These are phyloP conservation scores for Astyanax mexicanus DNA, from an alignment of 2,797 vertebrate genomes.

Conservation along the genomic window DNA sequence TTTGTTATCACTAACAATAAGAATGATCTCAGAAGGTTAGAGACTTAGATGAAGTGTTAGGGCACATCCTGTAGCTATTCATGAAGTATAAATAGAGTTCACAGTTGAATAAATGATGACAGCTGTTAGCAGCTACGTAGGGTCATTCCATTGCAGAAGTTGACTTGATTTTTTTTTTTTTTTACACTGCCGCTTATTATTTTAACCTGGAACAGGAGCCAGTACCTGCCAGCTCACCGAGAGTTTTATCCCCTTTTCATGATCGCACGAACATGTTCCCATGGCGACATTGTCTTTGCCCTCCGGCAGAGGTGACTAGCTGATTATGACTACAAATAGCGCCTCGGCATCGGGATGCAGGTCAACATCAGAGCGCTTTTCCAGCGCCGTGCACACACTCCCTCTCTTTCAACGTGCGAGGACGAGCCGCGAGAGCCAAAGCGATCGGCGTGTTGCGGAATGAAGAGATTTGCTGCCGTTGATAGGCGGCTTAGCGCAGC, in stretches of 20 bases:
- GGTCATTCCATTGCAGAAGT: background rate
- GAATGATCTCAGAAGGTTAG: background rate
- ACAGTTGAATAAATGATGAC: background rate
- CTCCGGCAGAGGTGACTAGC: constrained; percentile 33
- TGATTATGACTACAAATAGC: constrained; percentile 45
- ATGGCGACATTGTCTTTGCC: constrained; percentile 36
- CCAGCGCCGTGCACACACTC: constrained; percentile 8
- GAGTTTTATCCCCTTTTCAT: constrained; percentile 29
- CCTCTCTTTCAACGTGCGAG: background rate
- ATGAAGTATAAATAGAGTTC: background rate
- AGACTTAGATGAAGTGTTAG: too few species aligned
- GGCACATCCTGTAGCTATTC: background rate
- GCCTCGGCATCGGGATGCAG: constrained; percentile 15
- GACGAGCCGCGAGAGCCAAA: background rate
- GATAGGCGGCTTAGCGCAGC: constrained; percentile 29
- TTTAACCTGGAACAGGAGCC: background rate
- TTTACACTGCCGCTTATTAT: background rate
- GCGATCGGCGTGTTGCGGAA: constrained; percentile 12
- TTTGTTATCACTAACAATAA: too few species aligned
- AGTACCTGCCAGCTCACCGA: background rate
- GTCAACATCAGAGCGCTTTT: constrained; percentile 41
- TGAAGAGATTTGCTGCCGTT: constrained; percentile 40
- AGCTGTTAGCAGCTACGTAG: background rate
- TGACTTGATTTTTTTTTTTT: background rate
- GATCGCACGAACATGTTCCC: constrained; percentile 14